A percentile compares a stretch with the other conserved stretches of the same genome.
Conservation (phyloP, 1,140 invertebrate species). For the Schlechtendalia chinensis region DNA sequence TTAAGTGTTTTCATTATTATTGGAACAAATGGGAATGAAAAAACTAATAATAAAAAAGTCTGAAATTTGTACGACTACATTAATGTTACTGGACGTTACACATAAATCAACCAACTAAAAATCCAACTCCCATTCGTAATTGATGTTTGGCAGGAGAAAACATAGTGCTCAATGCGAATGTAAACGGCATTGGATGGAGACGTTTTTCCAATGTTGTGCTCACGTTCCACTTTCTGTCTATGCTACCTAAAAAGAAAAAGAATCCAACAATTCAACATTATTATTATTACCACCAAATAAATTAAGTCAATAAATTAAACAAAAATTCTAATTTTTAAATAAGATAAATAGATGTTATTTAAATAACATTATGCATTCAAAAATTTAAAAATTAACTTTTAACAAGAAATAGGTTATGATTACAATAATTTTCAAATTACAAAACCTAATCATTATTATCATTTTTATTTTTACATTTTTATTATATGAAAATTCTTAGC, state of each 20-base stretch:
- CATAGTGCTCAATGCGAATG: constrained; percentile 86
- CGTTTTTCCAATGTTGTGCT: constrained; percentile 93
- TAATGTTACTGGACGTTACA: neutral
- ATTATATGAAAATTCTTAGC: no score
- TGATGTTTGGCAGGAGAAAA: constrained; percentile 88
- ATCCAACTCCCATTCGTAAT: constrained; percentile 81
- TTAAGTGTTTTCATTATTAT: neutral
- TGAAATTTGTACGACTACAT: constrained; percentile 33
- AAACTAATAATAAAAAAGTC: neutral
- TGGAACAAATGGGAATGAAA: constrained; percentile 23
- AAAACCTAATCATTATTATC: no score
- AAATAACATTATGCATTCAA: neutral
- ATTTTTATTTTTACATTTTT: no score
- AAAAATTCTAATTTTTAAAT: no score
- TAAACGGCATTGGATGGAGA: constrained; percentile 87
- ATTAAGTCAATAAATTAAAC: no score
- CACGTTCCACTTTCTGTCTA: constrained; percentile 95
- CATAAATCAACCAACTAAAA: constrained; percentile 74
- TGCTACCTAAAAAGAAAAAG: constrained; percentile 66
- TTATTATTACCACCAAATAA: neutral
- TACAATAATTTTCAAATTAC: no score
- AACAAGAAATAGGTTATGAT: no score
- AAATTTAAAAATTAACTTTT: neutral
- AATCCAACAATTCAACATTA: neutral
- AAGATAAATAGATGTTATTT: neutral